Evolutionary conservation across 2,797 vertebrate species (phyloP).

Genomic region (Paguma larvata): DNA sequence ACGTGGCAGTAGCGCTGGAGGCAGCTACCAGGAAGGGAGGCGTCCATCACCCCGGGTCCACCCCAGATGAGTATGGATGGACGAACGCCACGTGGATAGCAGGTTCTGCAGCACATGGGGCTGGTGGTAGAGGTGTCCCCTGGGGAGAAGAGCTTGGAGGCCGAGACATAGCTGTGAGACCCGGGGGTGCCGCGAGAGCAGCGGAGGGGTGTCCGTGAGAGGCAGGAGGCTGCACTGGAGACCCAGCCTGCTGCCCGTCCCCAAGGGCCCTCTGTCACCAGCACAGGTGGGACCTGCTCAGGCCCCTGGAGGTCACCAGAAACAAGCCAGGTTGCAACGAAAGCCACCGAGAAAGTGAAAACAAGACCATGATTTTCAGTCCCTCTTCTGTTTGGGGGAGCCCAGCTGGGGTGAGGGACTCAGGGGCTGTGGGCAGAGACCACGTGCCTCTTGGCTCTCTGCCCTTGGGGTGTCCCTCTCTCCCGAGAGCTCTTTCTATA

Average conservation of each 20-base stretch:
- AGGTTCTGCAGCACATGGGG: background rate
- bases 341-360: background rate
- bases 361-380: background rate
- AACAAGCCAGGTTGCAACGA: conserved; percentile 16
- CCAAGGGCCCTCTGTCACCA: background rate
- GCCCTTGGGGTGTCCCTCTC: background rate
- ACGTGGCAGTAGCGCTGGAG: background rate
- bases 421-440: background rate
- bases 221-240: background rate
- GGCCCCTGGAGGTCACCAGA: background rate
- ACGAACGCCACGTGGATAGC: background rate
- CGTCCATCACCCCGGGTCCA: background rate
- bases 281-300: background rate
- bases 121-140: background rate
- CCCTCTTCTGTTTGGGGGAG: background rate
- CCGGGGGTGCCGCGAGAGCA: background rate
- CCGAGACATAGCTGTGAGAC: fast-evolving
- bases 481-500: background rate
- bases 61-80: fast-evolving
- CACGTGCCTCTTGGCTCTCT: background rate
- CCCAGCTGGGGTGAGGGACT: background rate
- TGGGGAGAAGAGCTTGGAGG: too few relatives aligned
- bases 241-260: background rate
- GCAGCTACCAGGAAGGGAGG: background rate
- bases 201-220: background rate